Base-by-base conservation (phyloP, 64 coral and sea anemone genomes). In the Hydrozoanthus tunicans region DNA sequence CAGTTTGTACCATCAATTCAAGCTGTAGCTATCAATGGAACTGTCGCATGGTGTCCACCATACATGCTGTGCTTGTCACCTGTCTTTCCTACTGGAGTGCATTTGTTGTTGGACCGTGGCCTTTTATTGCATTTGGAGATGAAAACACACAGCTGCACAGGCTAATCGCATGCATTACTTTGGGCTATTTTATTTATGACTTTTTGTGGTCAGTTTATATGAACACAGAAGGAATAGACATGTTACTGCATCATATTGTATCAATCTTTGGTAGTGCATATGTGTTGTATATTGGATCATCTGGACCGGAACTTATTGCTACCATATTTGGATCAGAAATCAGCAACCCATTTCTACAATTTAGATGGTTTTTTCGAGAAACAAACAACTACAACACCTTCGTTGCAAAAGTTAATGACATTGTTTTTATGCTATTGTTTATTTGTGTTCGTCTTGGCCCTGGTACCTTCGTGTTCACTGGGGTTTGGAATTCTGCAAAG, bases 301-400 rank as follows among this genome's bases (percentile, higher is more conserved):
- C 94, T 6, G 97, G 97, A 79, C 58, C 97, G 2, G 94, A 99
- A 63, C 81, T 96, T 20, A 90, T 86, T 69, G 97, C 97, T 51
- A 92, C 92, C 59, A 81, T 96, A 90, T 91, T 99, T 90, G 97
- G 97, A 58, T 86, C 94, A 32, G 97, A 99, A 43, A 90, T 99
- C 55, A 93, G 94, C 17, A 99, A 99, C 90, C 97, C 97, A 4
- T 92, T 93, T 52, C 92, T 99, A 59, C 97, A 99, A 56, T 7
- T 99, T 3, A 88, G 97, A 58, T 99, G 97, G 97, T 99, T 99
- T 58, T 78, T 99, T 25, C 94, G 97, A 53, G 94, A 99, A 90
- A 96, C 94, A 75, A 66, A 81, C 63, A 67, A 90, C 14, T 99
- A 99, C 90, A 64, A 96, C 61, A 94, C 84, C 86, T 67, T 32